phyloP scores from a whole-genome alignment of 1,140 invertebrate genomes.

The Tetragnatha versicolor region DNA sequence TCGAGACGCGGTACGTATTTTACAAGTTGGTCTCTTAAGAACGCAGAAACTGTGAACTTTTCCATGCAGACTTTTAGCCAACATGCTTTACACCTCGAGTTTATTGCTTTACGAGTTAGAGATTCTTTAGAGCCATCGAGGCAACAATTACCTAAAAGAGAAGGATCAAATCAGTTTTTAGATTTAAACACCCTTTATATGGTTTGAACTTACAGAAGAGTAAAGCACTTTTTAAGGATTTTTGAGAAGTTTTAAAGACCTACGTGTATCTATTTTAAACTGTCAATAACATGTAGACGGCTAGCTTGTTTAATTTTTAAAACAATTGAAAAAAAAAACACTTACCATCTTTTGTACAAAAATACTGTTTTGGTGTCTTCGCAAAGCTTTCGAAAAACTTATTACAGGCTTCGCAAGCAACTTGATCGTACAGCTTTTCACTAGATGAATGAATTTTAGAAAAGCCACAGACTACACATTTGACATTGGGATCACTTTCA shows the following conservation, averaged over 20 bases:
- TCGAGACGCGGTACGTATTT: conserved; percentile 64
- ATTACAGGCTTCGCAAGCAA: conserved; percentile 82
- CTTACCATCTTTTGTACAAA: conserved; percentile 57
- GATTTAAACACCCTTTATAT: too few species aligned
- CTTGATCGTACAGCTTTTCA: conserved; percentile 73
- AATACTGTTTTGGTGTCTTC: conserved; percentile 56
- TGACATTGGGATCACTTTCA: conserved; percentile 69
- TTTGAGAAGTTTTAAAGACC: too few species aligned
- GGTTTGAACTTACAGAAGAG: too few species aligned
- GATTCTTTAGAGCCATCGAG: conserved; percentile 37
- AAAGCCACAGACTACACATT: conserved; percentile 80
- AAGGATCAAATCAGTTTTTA: neutral
- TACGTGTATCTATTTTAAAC: too few species aligned
- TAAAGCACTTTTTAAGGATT: too few species aligned
- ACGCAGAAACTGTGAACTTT: conserved; percentile 74
- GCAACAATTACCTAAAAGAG: conserved; percentile 44
- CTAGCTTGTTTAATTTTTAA: neutral
- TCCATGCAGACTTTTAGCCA: conserved; percentile 85
- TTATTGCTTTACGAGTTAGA: conserved; percentile 59
- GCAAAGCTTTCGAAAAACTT: conserved; percentile 76
- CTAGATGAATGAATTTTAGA: conserved; percentile 73
- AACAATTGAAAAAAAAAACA: too few species aligned
- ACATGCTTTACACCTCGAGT: conserved; percentile 76
- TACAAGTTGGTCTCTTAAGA: conserved; percentile 57
- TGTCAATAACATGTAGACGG: too few species aligned